Percentiles rank a stretch among this genome's conserved stretches.
Evolutionary conservation across 2,797 vertebrate genomes (phyloP).

Genomic region (Phoebastria nigripes): DNA sequence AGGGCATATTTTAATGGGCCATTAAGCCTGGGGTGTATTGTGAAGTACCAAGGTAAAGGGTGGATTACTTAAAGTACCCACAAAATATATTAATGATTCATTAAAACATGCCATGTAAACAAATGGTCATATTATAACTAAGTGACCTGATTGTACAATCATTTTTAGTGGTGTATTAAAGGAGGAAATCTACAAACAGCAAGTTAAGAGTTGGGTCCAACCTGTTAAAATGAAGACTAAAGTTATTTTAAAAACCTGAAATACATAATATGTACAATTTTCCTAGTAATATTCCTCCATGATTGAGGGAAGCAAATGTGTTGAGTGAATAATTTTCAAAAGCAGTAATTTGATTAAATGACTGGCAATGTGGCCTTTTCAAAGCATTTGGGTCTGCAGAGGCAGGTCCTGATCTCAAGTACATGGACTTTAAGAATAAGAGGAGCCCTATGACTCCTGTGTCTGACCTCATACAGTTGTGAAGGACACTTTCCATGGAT

Average conservation of each 20-base stretch:
- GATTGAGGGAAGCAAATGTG: background rate
- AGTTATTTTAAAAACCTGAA: background rate
- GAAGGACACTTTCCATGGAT: background rate
- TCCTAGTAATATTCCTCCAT: background rate
- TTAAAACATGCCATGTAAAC: conserved; percentile 31
- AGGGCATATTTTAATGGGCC: conserved; percentile 47
- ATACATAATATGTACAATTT: background rate
- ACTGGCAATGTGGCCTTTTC: background rate
- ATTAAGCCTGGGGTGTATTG: conserved; percentile 27
- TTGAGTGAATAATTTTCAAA: background rate
- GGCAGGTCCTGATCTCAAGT: background rate
- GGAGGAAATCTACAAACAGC: background rate
- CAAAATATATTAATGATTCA: conserved; percentile 56
- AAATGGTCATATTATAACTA: background rate
- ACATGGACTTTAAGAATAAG: background rate
- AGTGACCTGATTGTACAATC: background rate
- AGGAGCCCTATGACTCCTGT: background rate
- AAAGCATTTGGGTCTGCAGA: background rate
- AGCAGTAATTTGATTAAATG: background rate
- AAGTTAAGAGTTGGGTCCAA: background rate
- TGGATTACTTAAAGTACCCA: conserved; percentile 4
- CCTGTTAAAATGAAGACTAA: background rate
- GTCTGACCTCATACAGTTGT: background rate
- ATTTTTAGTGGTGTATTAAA: background rate
- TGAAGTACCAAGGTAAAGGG: conserved; percentile 43